phyloP scores from a whole-genome alignment of 2,797 vertebrate genomes.

The Loriculus beryllinus region DNA sequence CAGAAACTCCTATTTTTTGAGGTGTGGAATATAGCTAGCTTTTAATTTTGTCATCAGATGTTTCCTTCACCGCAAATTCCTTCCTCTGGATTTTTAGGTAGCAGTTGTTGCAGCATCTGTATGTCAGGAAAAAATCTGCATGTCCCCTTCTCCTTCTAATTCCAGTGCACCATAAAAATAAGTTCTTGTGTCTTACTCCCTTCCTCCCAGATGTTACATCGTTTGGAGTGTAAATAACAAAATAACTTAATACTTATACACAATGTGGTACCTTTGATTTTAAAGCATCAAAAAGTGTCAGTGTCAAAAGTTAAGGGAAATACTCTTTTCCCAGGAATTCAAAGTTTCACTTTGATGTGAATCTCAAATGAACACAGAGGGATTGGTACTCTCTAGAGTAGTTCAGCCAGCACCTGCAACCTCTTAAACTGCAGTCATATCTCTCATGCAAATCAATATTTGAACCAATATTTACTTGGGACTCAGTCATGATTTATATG shows the following conservation, averaged over 20 bases:
- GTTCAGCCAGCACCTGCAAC: not conserved
- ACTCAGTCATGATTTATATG: constrained; percentile 43
- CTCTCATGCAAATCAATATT: constrained; percentile 44
- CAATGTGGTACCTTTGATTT: not conserved
- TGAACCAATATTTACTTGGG: constrained; percentile 59
- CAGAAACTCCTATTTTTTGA: not conserved
- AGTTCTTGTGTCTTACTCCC: not conserved
- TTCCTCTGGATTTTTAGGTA: not conserved
- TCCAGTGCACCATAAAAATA: not conserved
- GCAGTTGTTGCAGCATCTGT: not conserved
- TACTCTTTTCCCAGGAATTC: not conserved
- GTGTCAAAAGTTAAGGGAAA: not conserved
- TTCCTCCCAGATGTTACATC: not conserved
- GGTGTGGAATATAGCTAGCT: not conserved
- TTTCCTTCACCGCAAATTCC: not conserved
- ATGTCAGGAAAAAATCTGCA: not conserved
- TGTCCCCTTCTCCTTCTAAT: not conserved
- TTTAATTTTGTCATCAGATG: not conserved
- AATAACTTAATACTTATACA: not conserved
- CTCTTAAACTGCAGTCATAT: constrained; percentile 29
- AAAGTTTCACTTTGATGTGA: not conserved
- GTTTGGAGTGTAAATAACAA: not conserved
- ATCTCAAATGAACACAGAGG: not conserved
- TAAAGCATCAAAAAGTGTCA: not conserved
- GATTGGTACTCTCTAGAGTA: not conserved